A percentile compares a stretch with the other conserved stretches of the same genome.
These are phyloP conservation scores for Zophobas morio DNA, from an alignment of 1,140 invertebrate species.

Conservation along the genomic window DNA sequence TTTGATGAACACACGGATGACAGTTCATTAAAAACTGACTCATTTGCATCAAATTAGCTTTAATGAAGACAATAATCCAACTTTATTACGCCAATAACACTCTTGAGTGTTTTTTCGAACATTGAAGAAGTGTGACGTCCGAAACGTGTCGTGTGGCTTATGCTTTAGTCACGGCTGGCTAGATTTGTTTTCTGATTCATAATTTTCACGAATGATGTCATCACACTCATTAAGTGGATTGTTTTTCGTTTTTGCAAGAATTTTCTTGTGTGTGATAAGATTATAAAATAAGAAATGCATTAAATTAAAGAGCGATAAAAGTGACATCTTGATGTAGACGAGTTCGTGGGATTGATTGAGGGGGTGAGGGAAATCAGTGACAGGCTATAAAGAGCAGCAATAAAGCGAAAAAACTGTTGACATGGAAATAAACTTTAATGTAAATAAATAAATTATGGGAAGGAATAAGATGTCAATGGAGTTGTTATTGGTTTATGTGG, in stretches of 20 bases:
- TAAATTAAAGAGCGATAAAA: background rate
- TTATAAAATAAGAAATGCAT: background rate
- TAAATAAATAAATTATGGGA: too few species aligned
- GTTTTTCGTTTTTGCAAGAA: too few species aligned
- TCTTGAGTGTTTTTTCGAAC: background rate
- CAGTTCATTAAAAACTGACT: constrained; percentile 22
- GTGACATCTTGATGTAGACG: too few species aligned
- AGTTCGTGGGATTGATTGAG: too few species aligned
- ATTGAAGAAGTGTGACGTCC: background rate
- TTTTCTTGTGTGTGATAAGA: background rate
- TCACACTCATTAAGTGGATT: constrained; percentile 1
- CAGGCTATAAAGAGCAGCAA: too few species aligned
- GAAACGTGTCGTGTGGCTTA: background rate
- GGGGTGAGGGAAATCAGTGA: too few species aligned
- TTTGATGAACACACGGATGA: constrained; percentile 9
- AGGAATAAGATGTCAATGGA: too few species aligned
- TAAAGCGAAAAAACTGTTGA: too few species aligned
- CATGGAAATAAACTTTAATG: too few species aligned
- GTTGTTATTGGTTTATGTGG: too few species aligned
- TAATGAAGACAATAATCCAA: background rate
- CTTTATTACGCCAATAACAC: constrained; percentile 12
- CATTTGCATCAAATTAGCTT: constrained; percentile 27
- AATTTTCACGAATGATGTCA: constrained; percentile 25
- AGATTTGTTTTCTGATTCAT: constrained; percentile 41
- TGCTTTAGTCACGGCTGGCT: constrained; percentile 17